Evolutionary conservation across 30 jellyfish, hydroid and myxozoan genomes (phyloP).

Genomic region (Aurelia coerulea): DNA sequence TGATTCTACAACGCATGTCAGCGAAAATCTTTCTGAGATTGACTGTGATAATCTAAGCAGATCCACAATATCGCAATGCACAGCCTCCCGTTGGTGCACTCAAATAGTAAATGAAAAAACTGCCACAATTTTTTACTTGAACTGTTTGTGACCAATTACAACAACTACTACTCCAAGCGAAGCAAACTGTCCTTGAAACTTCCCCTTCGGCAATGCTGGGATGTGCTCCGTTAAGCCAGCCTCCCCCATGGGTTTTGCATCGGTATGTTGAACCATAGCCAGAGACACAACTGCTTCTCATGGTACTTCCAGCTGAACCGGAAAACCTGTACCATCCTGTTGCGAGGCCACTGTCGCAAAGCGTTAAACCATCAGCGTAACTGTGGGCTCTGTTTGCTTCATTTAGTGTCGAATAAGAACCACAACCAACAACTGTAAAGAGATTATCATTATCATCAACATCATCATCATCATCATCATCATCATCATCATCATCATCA

Average conservation of each 20-base stretch:
- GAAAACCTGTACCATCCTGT: background rate
- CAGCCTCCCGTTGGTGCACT: background rate
- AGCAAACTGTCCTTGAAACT: conserved; percentile 4
- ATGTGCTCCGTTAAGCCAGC: conserved; percentile 15
- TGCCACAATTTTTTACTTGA: background rate
- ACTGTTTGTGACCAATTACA: background rate
- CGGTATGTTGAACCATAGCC: background rate
- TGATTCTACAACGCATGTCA: no score
- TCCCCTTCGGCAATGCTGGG: background rate
- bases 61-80: conserved; percentile 1
- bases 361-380: no score
- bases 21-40: no score
- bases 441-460: no score
- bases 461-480: no score
- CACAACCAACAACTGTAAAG: no score
- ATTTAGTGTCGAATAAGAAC: no score
- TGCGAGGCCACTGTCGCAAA: background rate
- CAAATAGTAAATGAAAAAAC: background rate
- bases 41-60: background rate
- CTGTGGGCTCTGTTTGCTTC: no score
- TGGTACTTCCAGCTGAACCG: background rate
- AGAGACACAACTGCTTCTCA: background rate
- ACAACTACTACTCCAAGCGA: conserved; percentile 1
- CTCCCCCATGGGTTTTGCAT: conserved; percentile 7
- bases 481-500: no score